Conservation (phyloP, 2,888 invertebrate species). For the Limnephilus marmoratus region DNA sequence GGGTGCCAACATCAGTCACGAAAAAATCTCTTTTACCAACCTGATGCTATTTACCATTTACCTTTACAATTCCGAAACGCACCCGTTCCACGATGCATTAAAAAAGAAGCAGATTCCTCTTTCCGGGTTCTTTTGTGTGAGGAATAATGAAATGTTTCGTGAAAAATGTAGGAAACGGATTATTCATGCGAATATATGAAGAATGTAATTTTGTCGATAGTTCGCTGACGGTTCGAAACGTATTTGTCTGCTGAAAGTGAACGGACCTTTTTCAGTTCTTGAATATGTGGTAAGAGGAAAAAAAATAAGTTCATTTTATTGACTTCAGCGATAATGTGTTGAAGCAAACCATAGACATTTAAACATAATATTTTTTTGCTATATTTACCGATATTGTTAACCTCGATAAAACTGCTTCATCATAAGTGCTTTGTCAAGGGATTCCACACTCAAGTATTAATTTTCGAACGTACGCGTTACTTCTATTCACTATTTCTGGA, state of each 20-base stretch:
- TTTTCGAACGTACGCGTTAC: too few species aligned
- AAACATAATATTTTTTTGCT: too few species aligned
- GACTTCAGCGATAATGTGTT: too few species aligned
- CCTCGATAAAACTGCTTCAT: too few species aligned
- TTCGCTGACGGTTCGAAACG: not conserved
- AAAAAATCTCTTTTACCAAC: not conserved
- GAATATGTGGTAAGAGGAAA: too few species aligned
- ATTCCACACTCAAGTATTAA: too few species aligned
- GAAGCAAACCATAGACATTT: too few species aligned
- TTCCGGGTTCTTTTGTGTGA: not conserved
- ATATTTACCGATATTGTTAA: too few species aligned
- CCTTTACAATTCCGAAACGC: not conserved
- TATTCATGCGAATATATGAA: not conserved
- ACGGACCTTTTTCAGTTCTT: not conserved
- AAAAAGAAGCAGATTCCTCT: not conserved
- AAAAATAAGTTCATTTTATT: too few species aligned
- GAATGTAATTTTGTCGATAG: not conserved
- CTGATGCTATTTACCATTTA: not conserved
- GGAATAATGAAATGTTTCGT: conserved; percentile 23
- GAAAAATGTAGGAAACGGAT: not conserved
- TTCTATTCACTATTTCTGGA: too few species aligned
- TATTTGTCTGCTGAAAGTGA: not conserved
- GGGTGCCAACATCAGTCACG: not conserved
- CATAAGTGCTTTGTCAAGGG: too few species aligned
- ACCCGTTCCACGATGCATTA: conserved; percentile 7